phyloP scores from a whole-genome alignment of 2,888 invertebrate genomes.

The Tigriopus californicus region DNA sequence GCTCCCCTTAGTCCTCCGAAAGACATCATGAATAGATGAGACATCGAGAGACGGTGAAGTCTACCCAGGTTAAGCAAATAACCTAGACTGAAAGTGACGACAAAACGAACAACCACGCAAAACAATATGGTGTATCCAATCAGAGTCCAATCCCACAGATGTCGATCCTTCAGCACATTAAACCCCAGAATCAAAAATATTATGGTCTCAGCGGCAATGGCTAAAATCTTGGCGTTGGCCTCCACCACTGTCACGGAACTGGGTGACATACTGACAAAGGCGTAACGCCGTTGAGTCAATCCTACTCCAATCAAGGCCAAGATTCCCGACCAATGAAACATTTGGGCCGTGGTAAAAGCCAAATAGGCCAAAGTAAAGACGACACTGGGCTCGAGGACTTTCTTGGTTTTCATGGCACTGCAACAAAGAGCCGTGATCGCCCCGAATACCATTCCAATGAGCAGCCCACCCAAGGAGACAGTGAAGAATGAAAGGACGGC shows the following conservation, averaged over 20 bases:
- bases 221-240: constrained; percentile 36
- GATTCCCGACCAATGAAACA: constrained; percentile 36
- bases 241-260: constrained; percentile 34
- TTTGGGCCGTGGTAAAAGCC: constrained; percentile 35
- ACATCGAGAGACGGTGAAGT: constrained; percentile 24
- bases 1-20: constrained; percentile 37
- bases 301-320: constrained; percentile 31
- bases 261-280: constrained; percentile 33
- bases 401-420: constrained; percentile 32
- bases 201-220: constrained; percentile 33
- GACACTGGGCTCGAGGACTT: constrained; percentile 35
- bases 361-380: constrained; percentile 35
- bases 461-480: constrained; percentile 28
- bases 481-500: constrained; percentile 25
- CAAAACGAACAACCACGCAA: constrained; percentile 28
- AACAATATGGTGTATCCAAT: constrained; percentile 32
- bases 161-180: constrained; percentile 31
- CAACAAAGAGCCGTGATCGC: constrained; percentile 29
- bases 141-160: constrained; percentile 35
- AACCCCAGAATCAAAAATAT: constrained; percentile 37
- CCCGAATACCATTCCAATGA: constrained; percentile 30
- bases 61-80: constrained; percentile 29
- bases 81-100: constrained; percentile 31
- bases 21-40: constrained; percentile 35
- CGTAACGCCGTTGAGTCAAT: constrained; percentile 35